Conservation (phyloP, 2,888 invertebrate genomes). For the Luperina nickerlii region DNA sequence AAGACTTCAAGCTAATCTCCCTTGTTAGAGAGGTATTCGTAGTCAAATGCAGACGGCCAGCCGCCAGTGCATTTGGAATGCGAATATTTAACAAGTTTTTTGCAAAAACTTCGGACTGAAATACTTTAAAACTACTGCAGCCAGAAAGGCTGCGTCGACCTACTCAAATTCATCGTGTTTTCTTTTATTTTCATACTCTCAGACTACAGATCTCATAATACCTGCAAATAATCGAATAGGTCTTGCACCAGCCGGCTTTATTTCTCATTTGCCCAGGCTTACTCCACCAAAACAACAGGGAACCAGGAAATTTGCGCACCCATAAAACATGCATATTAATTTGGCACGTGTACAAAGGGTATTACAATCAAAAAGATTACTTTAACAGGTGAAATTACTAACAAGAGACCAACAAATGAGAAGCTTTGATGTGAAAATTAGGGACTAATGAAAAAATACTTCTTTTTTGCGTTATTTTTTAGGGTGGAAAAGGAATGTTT, state of each 20-base stretch:
- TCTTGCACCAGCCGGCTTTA: not conserved
- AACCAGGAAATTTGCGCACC: conserved; percentile 1
- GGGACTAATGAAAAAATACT: conserved; percentile 31
- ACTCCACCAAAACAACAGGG: conserved; percentile 15
- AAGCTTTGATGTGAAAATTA: conserved; percentile 51
- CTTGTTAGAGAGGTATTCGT: not conserved
- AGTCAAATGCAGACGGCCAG: not conserved
- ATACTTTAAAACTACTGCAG: not conserved
- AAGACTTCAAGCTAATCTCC: too few species aligned
- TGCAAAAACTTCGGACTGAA: too few species aligned
- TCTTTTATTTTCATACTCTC: not conserved
- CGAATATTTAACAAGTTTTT: too few species aligned
- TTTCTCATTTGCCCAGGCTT: conserved; percentile 15
- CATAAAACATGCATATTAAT: conserved; percentile 30
- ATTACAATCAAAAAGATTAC: conserved; percentile 46
- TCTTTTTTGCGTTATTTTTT: conserved; percentile 11
- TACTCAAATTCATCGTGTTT: not conserved
- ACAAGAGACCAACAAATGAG: not conserved
- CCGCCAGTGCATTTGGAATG: not conserved
- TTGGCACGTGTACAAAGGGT: conserved; percentile 40
- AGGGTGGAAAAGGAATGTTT: conserved; percentile 44
- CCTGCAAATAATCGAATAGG: not conserved
- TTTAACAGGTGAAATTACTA: conserved; percentile 25
- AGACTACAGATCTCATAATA: not conserved
- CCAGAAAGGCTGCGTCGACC: not conserved